phyloP scores from a whole-genome alignment of 1,140 invertebrate genomes.

The Cyphomyrmex costatus region DNA sequence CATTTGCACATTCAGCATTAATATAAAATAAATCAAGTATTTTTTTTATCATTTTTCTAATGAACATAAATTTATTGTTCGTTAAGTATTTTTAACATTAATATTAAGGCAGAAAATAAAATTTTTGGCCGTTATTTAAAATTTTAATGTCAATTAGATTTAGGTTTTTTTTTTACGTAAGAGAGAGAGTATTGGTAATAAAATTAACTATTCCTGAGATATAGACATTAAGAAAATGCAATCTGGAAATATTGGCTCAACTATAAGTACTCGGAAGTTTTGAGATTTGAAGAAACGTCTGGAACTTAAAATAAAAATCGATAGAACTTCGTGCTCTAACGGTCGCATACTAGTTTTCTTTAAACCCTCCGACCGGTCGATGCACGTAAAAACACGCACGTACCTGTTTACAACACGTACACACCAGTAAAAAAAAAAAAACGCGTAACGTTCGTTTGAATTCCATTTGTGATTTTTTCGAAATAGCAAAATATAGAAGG shows the following conservation, averaged over 20 bases:
- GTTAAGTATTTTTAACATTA: neutral
- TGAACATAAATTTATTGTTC: conserved; percentile 3
- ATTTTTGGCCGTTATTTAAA: neutral
- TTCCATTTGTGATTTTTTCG: neutral
- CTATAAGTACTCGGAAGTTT: conserved; percentile 23
- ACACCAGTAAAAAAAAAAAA: neutral
- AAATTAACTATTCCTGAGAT: neutral
- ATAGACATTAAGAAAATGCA: neutral
- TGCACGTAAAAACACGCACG: conserved; percentile 53
- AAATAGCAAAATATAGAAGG: neutral
- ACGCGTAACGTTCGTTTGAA: neutral
- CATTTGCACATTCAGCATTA: neutral
- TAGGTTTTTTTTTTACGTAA: neutral
- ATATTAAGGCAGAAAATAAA: neutral
- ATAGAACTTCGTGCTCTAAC: conserved; percentile 49
- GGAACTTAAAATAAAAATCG: conserved; percentile 71
- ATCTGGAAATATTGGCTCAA: neutral
- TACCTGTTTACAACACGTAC: conserved; percentile 42
- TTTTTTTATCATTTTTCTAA: neutral
- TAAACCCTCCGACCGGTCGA: conserved; percentile 67
- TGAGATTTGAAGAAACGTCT: conserved; percentile 19
- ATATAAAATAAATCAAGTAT: neutral
- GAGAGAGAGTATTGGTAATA: neutral
- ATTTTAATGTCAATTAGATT: conserved; percentile 9
- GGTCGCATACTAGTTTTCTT: conserved; percentile 65